Evolutionary conservation across 2,888 invertebrate genomes (phyloP), one percentile per base, ranked within the genome.

Genomic region (Dynastes maya): DNA sequence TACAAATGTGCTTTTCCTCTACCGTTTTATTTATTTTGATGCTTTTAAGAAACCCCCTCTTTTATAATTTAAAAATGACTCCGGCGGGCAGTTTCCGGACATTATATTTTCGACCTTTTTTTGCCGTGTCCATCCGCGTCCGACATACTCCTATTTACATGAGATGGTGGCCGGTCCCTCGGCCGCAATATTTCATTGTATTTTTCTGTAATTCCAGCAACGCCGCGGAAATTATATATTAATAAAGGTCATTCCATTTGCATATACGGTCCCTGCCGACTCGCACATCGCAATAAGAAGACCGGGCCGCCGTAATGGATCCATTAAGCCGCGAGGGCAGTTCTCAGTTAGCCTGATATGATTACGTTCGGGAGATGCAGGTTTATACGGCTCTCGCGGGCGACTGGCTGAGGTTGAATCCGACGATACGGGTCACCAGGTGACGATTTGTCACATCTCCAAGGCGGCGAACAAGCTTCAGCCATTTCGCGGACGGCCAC

Each of bases 361-460:
- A 86, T 86, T 86, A 86, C 86, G 84, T 86, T 84, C 84, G 85
- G 83, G 84, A 85, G 85, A 84, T 83, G 83, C 84, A 84, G 84
- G 86, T 86, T 87, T 87, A 86, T 87, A 87, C 84, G 85, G 86
- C 86, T 84, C 87, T 86, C 88, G 55, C 55, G 79, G 81, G 87
- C 84, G 87, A 81, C 85, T 84, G 82, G 85, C 85, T 84, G 87
- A 86, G 87, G 86, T 87, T 85, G 86, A 84, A 85, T 85, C 83
- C 85, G 84, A 81, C 86, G 85, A 85, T 86, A 87, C 87, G 86
- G 88, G 89, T 88, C 89, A 88, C 89, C 88, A 87, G 89, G 89
- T 88, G 89, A 88, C 88, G 87, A 89, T 89, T 89, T 89, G 88
- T 89, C 89, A 89, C 88, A 87, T 87, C 87, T 87, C 86, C 86